phyloP scores from a whole-genome alignment of 2,797 vertebrate genomes.

The Xenops minutus region DNA sequence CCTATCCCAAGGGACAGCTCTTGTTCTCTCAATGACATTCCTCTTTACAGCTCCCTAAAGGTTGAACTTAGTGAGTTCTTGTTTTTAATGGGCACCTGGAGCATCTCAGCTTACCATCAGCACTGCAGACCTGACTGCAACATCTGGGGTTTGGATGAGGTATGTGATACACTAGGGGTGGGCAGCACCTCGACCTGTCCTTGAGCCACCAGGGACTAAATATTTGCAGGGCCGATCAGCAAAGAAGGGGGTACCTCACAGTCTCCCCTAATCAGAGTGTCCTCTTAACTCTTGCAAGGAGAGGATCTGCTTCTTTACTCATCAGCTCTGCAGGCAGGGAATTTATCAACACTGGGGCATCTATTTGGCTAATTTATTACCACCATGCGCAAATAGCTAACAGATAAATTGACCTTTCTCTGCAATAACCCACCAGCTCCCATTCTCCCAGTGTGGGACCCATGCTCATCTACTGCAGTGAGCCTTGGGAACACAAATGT shows the following conservation, averaged over 20 bases:
- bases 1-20: background rate
- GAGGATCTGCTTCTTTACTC: background rate
- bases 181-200: background rate
- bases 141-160: background rate
- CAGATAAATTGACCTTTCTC: background rate
- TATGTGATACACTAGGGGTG: fast-evolving
- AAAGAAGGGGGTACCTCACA: background rate
- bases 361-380: background rate
- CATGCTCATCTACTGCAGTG: fast-evolving
- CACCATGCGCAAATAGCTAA: fast-evolving
- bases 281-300: background rate
- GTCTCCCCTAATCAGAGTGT: background rate
- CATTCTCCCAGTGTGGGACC: fast-evolving
- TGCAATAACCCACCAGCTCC: background rate
- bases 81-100: background rate
- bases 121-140: background rate
- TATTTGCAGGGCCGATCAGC: background rate
- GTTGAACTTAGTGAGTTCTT: fast-evolving
- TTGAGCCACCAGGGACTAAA: background rate
- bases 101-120: background rate
- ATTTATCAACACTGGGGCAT: background rate
- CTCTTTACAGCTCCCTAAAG: background rate
- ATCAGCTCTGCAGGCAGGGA: background rate
- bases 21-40: background rate
- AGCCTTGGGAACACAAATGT: background rate